Percentiles rank a stretch among this genome's conserved stretches.
Evolutionary conservation across 2,113 vertebrate genomes (phyloP).

Genomic region (Melanotaenia duboulayi): DNA sequence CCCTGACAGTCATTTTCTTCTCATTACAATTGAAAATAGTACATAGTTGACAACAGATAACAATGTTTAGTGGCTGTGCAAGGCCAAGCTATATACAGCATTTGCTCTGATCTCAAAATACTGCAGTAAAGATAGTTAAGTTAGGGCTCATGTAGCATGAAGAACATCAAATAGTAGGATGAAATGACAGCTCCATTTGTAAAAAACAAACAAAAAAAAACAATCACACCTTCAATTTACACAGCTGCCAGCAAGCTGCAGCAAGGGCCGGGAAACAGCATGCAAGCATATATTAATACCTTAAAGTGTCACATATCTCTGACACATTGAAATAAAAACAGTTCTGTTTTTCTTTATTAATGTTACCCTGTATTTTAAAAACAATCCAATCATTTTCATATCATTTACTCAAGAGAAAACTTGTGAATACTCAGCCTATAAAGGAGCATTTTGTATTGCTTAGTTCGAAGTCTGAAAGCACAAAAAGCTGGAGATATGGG

Average conservation of each 20-base stretch:
- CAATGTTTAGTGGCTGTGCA: not conserved
- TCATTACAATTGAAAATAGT: constrained; percentile 17
- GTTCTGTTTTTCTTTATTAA: not conserved
- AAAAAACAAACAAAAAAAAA: no score
- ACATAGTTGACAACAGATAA: constrained; percentile 1
- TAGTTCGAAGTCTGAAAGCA: no score
- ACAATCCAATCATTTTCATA: no score
- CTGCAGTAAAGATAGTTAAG: not conserved
- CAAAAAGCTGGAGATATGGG: no score
- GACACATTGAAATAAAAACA: not conserved
- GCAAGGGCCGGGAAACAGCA: not conserved
- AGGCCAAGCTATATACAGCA: not conserved
- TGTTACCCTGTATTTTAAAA: no score
- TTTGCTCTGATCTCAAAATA: not conserved
- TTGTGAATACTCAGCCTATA: no score
- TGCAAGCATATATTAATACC: rapidly evolving
- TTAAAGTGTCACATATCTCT: not conserved
- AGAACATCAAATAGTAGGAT: not conserved
- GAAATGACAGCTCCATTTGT: not conserved
- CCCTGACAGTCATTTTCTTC: not conserved
- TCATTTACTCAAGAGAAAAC: not conserved
- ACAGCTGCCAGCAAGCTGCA: not conserved
- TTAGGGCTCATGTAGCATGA: no score
- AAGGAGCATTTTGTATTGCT: no score
- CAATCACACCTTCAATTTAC: constrained; percentile 15